A percentile compares a stretch with the other conserved stretches of the same genome.
Evolutionary conservation across 2,888 invertebrate genomes (phyloP).

Genomic region (Stomorhina lunata): DNA sequence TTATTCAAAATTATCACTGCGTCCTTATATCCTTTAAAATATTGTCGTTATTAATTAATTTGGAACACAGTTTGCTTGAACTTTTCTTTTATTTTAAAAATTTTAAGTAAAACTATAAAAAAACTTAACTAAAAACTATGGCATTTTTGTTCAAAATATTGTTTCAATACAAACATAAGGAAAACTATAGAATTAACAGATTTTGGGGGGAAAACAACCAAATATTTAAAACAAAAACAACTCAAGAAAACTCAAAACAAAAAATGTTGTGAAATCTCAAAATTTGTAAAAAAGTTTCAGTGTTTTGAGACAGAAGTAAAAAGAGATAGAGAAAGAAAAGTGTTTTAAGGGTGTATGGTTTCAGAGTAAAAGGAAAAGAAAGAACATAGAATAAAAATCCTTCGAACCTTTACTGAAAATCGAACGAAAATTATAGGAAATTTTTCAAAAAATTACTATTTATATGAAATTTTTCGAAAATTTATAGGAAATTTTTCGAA

Average conservation of each 20-base stretch:
- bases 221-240: neutral
- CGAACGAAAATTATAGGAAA: neutral
- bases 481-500: neutral
- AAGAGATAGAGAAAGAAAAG: neutral
- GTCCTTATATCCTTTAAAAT: too few species aligned
- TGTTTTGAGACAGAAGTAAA: slow-evolving; percentile 16
- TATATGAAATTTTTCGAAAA: too few species aligned
- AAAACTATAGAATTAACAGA: slow-evolving; percentile 10
- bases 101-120: neutral
- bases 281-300: neutral
- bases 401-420: neutral
- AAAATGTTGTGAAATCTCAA: neutral
- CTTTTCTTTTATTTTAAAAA: neutral
- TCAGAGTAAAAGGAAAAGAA: neutral
- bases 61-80: neutral
- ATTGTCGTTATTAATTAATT: too few species aligned
- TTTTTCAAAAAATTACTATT: too few species aligned
- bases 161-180: neutral
- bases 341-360: slow-evolving; percentile 25
- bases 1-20: too few species aligned
- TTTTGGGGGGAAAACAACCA: slow-evolving; percentile 6
- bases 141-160: slow-evolving; percentile 64
- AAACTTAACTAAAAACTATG: slow-evolving; percentile 60
- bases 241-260: neutral
- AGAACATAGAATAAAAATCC: neutral